Evolutionary conservation across 2,113 vertebrate genomes (phyloP), one percentile per base, ranked within the genome.

Genomic region (Gasterosteus nipponicus): DNA sequence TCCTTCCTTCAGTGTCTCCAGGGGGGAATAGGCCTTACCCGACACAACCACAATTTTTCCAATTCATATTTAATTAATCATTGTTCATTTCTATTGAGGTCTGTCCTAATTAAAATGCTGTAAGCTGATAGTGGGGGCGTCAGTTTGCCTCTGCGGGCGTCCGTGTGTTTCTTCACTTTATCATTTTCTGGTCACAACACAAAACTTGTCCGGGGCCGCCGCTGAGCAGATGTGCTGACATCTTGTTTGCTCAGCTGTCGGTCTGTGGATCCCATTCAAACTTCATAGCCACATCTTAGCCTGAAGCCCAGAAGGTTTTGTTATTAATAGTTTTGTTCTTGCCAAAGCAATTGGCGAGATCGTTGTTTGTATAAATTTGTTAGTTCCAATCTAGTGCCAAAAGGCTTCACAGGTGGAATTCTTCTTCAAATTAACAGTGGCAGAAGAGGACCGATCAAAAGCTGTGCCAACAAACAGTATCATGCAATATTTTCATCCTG

Each of bases 141-240:
- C 86, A 90, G 80, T 86, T 89, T 89, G 77, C 63, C 31, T n/a
- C 26, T 44, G 56, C 69, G 87, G 89, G 89, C 86, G 81, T 61
- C 69, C 76, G 78, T 42, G n/a, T 88, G 84, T 66, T 69, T 90
- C 80, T 78, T 85, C 49, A 63, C 77, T 64, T 68, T 56, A 68
- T 22, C 69, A 56, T 59, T 73, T 75, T 77, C 72, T 81, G 69
- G 64, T 81, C 81, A 66, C 57, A 77, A 74, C 71, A 67, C 71
- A 82, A 64, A 16, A 67, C 46, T 66, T 51, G 49, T 64, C 54
- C 19, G 39, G 53, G 53, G 29, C 41, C 68, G 71, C 71, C 71
- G 62, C 77, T 46, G 51, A 89, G 62, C 80, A 89, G 79, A 89
- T 80, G 79, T n/a, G 57, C 54, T 5, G 59, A 75, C 85, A 86